Base-by-base conservation (phyloP, 2,797 vertebrate genomes). In the Sebastes goodei region DNA sequence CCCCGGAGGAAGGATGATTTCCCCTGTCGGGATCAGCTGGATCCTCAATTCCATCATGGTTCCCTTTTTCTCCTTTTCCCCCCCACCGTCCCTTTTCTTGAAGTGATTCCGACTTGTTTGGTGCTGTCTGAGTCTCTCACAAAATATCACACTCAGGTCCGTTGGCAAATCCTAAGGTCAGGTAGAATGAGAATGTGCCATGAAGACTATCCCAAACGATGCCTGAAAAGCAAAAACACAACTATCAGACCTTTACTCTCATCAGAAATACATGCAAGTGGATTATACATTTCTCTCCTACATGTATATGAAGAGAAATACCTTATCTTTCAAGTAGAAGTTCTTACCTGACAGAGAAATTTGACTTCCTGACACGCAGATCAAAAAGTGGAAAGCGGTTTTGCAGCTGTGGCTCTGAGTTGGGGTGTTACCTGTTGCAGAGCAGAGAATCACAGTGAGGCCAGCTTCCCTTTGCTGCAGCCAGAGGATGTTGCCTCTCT, bases 21-120 rank as follows among this genome's bases (percentile, higher is more conserved):
- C 96, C 78, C 96, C 96, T 0, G 96, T 96, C 0, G 96, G 96
- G 84, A 96, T 91, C 49, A 96, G 85, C 88, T 96, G 95, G 84
- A 96, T 96, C 87, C 89, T 96, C 78, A 96, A 75, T 82, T 96
- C 95, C 96, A 96, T 96, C 95, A 96, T 96, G 8, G 60, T 85
- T 71, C 35, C 71, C 21, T 38, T 56, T 53, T 79, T 60, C 11
- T 59, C 7, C 23, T 17, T 15, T 32, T 20, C 14, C 52, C 7
- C 21, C n/a, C 38, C n/a, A 32, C 9, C 1, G 49, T 71, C 23
- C 20, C 17, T 55, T 67, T 42, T 11, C 5, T 57, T 5, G 20
- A 60, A 53, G 30, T n/a, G 57, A 69, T 12, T 49, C 65, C 23
- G 29, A 61, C 63, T 71, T 49, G 9, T 52, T 77, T 49, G 32